phyloP scores from a whole-genome alignment of 2,113 vertebrate species.

The Tor tambroides region DNA sequence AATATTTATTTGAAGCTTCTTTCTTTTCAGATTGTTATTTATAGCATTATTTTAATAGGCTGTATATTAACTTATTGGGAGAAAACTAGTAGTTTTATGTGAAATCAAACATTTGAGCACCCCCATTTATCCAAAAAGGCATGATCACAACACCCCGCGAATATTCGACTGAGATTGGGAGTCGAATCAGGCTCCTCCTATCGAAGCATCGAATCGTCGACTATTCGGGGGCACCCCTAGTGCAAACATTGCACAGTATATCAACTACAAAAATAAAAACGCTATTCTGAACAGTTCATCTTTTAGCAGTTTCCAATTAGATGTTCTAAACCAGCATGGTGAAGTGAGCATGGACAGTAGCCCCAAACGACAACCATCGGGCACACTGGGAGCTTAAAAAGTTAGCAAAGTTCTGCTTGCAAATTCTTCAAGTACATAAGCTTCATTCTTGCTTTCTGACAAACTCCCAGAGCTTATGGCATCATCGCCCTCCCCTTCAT shows the following conservation, averaged over 20 bases:
- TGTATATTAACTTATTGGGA: too few relatives aligned
- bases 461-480: constrained; percentile 15
- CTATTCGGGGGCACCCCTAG: too few relatives aligned
- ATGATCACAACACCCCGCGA: too few relatives aligned
- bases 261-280: not conserved
- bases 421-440: not conserved
- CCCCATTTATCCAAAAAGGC: too few relatives aligned
- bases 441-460: constrained; percentile 6
- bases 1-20: too few relatives aligned
- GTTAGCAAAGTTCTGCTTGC: not conserved
- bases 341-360: not conserved
- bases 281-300: not conserved
- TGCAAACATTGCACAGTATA: not conserved
- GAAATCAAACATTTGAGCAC: too few relatives aligned
- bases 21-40: too few relatives aligned
- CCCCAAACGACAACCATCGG: not conserved
- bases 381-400: not conserved
- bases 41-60: too few relatives aligned
- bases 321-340: not conserved
- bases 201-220: too few relatives aligned
- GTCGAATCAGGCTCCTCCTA: too few relatives aligned
- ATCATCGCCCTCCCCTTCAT: constrained; percentile 33
- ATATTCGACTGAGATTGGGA: too few relatives aligned
- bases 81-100: too few relatives aligned
- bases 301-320: not conserved